These are phyloP conservation scores for Laspeyria flexula DNA, from an alignment of 2,888 invertebrate species.

Conservation along the genomic window DNA sequence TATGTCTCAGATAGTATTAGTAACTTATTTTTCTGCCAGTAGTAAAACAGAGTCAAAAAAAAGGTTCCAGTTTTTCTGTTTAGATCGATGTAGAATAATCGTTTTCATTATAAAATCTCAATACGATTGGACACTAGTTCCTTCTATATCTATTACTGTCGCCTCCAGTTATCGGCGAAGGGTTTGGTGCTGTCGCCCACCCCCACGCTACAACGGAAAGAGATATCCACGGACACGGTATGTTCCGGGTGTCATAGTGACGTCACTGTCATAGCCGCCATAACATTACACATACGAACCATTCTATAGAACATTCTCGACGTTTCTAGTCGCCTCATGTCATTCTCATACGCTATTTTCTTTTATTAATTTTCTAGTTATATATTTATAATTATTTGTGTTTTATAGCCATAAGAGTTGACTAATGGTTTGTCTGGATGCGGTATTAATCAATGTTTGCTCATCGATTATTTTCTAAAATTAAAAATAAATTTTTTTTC, in stretches of 20 bases:
- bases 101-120: too few species aligned
- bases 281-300: slow-evolving; percentile 37
- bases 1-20: too few species aligned
- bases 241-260: slow-evolving; percentile 58
- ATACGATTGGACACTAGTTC: too few species aligned
- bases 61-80: too few species aligned
- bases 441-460: neutral
- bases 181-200: slow-evolving; percentile 76
- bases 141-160: slow-evolving; percentile 57
- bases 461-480: too few species aligned
- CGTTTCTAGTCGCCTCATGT: slow-evolving; percentile 29
- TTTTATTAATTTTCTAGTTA: slow-evolving; percentile 13
- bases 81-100: too few species aligned
- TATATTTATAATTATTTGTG: neutral
- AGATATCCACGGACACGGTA: slow-evolving; percentile 65
- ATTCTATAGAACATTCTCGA: slow-evolving; percentile 34
- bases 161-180: slow-evolving; percentile 75
- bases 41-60: too few species aligned
- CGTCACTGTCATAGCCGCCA: slow-evolving; percentile 45
- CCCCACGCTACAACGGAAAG: slow-evolving; percentile 68
- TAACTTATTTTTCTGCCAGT: too few species aligned
- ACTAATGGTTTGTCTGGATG: slow-evolving; percentile 14
- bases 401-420: slow-evolving; percentile 18
- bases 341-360: slow-evolving; percentile 24
- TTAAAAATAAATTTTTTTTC: too few species aligned